Base-by-base conservation (phyloP, 2,113 vertebrate species). In the Poeciliopsis turrubarensis region DNA sequence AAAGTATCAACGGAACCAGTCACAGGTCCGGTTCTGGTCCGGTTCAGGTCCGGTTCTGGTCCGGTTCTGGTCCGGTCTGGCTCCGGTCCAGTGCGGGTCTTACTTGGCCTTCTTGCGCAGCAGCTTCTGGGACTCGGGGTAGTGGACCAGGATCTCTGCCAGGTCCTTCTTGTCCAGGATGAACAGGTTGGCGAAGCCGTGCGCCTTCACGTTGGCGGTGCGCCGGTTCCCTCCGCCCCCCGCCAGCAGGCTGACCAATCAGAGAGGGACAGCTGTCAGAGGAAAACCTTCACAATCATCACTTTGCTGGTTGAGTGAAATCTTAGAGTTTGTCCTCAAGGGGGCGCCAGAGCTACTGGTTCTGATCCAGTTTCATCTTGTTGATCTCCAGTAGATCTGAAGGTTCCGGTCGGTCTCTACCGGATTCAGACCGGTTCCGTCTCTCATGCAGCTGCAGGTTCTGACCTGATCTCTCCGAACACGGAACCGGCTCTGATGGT, bases 111-210 rank as follows among this genome's bases (percentile, higher is more conserved):
- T 99, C 89, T 96, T 98, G 30, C 97, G 95, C 64, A 99, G 96
- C 34, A 99, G 92, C 86, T 98, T 99, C 93, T 99, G 96, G 15
- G 98, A 99, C 87, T 99, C 98, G 0, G 98, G 98, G 7, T 99
- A 99, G 86, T 99, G 97, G 62, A 97, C 95, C 84, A 99, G 87
- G 82, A 99, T 99, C 74, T 98, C 97, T 0, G 95, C 96, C 80
- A 99, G 89, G 92, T 99, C 98, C 77, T 97, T 98, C 93, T 99
- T 99, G n/a, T 99, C 97, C 94, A 99, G 77, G 82, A 99, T 99
- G 81, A 99, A 98, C 41, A 99, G 97, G 89, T 99, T 99, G n/a
- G 97, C 96, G 2, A 99, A 99, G 30, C 98, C 98, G 0, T 99
- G 96, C 0, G 97, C 97, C 17, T 96, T 93, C 3, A 99, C 98